Percentiles rank a stretch among this genome's conserved stretches.
Evolutionary conservation across 92 coral and sea anemone species (phyloP).

Genomic region (Siderastrea radians): DNA sequence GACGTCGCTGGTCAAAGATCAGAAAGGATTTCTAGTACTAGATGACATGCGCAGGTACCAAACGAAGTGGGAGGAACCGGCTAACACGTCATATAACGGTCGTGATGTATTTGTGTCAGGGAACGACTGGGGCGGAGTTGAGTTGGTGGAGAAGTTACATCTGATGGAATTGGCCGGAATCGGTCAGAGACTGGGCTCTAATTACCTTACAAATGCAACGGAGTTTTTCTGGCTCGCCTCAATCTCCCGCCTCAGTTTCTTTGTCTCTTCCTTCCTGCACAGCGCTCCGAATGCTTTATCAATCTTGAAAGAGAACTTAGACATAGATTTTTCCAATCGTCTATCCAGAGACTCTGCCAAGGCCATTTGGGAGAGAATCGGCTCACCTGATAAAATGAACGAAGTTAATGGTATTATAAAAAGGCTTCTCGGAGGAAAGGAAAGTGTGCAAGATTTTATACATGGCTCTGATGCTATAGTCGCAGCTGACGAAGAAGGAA

Average conservation of each 20-base stretch:
- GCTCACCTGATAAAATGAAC: constrained; percentile 81
- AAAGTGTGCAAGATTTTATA: constrained; percentile 8
- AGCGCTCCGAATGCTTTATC: constrained; percentile 64
- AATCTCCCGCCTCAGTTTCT: constrained; percentile 81
- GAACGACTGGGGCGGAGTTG: constrained; percentile 92
- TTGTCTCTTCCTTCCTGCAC: constrained; percentile 74
- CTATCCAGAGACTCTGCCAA: constrained; percentile 74
- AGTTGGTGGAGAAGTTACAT: constrained; percentile 80
- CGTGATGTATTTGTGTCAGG: constrained; percentile 76
- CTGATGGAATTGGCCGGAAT: constrained; percentile 91
- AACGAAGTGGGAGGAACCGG: constrained; percentile 84
- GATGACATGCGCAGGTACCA: constrained; percentile 83
- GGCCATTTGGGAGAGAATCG: constrained; percentile 82
- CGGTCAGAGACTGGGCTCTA: constrained; percentile 56
- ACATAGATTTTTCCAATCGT: constrained; percentile 76
- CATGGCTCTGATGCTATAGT: constrained; percentile 91
- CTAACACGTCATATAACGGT: constrained; percentile 82
- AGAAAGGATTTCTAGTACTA: constrained; percentile 73
- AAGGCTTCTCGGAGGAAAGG: constrained; percentile 77
- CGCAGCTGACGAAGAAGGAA: constrained; percentile 87
- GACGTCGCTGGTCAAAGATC: constrained; percentile 65
- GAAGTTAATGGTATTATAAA: constrained; percentile 74
- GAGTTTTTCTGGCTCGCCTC: constrained; percentile 92
- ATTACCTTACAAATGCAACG: constrained; percentile 78
- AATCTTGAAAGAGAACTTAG: constrained; percentile 69